Evolutionary conservation across 2,113 vertebrate genomes (phyloP).

Genomic region (Syrmaticus mikado): DNA sequence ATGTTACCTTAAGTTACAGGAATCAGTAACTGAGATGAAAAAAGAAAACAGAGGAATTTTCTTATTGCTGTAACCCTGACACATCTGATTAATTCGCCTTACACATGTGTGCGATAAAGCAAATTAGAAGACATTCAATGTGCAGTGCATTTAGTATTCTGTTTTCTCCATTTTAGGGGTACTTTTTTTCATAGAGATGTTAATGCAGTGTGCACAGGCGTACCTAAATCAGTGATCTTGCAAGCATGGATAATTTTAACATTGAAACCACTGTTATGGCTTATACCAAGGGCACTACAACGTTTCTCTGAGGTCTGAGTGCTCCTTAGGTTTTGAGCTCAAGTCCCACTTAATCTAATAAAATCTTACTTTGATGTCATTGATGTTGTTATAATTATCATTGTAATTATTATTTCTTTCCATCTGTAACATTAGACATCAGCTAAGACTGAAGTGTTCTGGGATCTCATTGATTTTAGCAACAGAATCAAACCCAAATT

Average conservation of each 20-base stretch:
- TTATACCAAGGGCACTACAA: neutral
- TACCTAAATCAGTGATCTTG: neutral
- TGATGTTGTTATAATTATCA: neutral
- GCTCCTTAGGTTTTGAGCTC: neutral
- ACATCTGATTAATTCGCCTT: neutral
- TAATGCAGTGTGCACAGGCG: neutral
- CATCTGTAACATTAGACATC: neutral
- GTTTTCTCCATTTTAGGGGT: neutral
- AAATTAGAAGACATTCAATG: neutral
- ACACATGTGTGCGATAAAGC: rapidly evolving
- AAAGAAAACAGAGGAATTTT: neutral
- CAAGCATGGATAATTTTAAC: neutral
- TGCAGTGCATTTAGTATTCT: neutral
- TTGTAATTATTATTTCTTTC: neutral
- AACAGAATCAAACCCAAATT: neutral
- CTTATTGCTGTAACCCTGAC: neutral
- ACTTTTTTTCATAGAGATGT: neutral
- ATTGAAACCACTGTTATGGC: neutral
- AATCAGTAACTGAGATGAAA: neutral
- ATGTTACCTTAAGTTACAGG: neutral
- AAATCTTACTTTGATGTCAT: neutral
- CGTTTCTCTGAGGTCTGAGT: rapidly evolving
- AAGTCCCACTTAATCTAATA: neutral
- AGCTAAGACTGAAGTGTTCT: neutral
- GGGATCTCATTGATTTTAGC: neutral